phyloP scores from a whole-genome alignment of 2,113 vertebrate species.

The Progne subis region DNA sequence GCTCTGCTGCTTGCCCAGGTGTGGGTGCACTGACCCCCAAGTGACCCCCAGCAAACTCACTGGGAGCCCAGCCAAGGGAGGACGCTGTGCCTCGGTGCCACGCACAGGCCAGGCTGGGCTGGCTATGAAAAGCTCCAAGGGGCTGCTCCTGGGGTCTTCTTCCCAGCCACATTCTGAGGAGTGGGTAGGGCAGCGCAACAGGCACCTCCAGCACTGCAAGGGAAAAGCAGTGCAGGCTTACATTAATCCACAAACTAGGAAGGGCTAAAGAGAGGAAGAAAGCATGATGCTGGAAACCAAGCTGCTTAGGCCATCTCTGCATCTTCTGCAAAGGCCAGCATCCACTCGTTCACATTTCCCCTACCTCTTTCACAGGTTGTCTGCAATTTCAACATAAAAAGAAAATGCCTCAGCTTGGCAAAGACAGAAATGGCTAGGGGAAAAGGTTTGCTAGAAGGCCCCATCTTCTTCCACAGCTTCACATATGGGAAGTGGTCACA shows the following conservation, averaged over 20 bases:
- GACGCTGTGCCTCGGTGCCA: background rate
- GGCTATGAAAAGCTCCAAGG: background rate
- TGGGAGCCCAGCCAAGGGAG: background rate
- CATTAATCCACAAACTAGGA: background rate
- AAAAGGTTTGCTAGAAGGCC: background rate
- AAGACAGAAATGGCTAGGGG: background rate
- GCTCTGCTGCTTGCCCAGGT: accelerated
- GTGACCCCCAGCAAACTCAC: background rate
- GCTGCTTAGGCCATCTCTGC: background rate
- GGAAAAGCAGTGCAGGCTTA: background rate
- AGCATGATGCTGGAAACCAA: background rate
- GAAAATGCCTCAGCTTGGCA: background rate
- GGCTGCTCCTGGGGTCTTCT: background rate
- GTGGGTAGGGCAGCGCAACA: background rate
- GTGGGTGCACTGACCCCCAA: background rate
- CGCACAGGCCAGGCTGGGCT: background rate
- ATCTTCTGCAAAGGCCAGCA: background rate
- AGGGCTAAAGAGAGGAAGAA: background rate
- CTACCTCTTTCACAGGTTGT: accelerated
- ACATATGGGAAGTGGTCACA: accelerated
- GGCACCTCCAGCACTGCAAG: background rate
- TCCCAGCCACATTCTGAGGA: accelerated
- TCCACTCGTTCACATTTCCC: accelerated
- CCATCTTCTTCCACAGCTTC: background rate
- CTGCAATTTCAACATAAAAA: background rate